phyloP scores from a whole-genome alignment of 1,140 invertebrate species.

The Calliopsis andreniformis region DNA sequence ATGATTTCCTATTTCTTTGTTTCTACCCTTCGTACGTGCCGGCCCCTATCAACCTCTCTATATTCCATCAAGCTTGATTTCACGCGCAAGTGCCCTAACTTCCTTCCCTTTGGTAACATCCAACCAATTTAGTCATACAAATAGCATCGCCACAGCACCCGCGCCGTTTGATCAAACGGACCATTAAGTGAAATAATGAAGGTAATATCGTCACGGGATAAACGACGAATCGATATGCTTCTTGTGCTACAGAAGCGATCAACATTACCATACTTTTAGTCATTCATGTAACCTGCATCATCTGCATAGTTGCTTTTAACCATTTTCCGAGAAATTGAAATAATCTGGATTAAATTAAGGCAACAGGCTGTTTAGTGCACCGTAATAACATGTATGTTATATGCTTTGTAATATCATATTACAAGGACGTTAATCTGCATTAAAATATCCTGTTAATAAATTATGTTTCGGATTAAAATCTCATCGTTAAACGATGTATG shows the following conservation, averaged over 20 bases:
- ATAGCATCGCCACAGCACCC: constrained; percentile 60
- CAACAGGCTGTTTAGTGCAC: constrained; percentile 20
- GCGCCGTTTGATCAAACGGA: constrained; percentile 66
- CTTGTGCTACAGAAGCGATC: not conserved
- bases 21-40: not conserved
- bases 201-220: constrained; percentile 36
- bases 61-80: constrained; percentile 51
- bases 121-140: constrained; percentile 68
- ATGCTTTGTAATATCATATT: not conserved
- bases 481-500: constrained; percentile 4
- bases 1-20: constrained; percentile 1
- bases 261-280: not conserved
- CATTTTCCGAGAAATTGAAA: not conserved
- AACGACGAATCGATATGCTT: constrained; percentile 1
- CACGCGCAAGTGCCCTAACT: constrained; percentile 53
- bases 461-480: constrained; percentile 32
- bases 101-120: constrained; percentile 62
- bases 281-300: too few relatives aligned
- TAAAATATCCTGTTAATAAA: constrained; percentile 42
- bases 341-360: constrained; percentile 11
- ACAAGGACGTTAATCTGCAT: constrained; percentile 14
- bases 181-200: constrained; percentile 68
- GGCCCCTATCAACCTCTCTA: constrained; percentile 31
- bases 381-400: constrained; percentile 16
- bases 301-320: not conserved